Evolutionary conservation across 2,888 invertebrate species (phyloP), one percentile per base, ranked within the genome.

Genomic region (Noctuana brunneofusca): DNA sequence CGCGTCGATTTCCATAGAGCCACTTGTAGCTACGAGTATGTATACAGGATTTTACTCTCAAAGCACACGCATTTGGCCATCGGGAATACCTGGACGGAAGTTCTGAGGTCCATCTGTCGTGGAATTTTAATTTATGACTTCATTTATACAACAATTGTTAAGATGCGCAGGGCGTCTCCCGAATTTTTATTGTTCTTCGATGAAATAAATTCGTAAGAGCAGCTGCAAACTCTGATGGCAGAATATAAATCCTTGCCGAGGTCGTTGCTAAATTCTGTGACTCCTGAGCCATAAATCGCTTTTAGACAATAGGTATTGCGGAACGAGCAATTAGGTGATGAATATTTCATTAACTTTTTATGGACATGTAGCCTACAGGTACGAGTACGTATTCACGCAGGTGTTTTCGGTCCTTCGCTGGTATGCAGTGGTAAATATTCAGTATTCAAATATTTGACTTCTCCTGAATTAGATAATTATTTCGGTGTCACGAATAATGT

Each of bases 271-370:
- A 67, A 66, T 71, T 74, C 71, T 69, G 78, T 76, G 54, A 65
- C 59, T 71, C 57, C 68, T 65, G 65, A 55, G 70, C 71, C 57
- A 81, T 88, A 87, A 87, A 87, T 86, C 76, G 66, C 75, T 63
- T 68, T 70, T 67, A 78, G 78, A 86, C 87, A 85, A 86, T 83
- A 75, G 80, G 70, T 54, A 53, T 38, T 72, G 75, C 74, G 68
- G 70, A 74, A 74, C 74, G 68, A 35, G 49, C 79, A 81, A 83
- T 84, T 81, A 83, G 56, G 63, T 68, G 75, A 85, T 86, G 83
- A 86, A 86, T 87, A 82, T 83, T 86, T 82, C 80, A 86, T 82
- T 72, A 67, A 66, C 74, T 82, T 81, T 81, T 80, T 79, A 46
- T 52, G 22, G 43, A 63, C 43, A 49, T 43, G 12, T 46, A 18